These are phyloP conservation scores for Danio rerio DNA, from an alignment of 2,113 vertebrate genomes.

Conservation along the genomic window DNA sequence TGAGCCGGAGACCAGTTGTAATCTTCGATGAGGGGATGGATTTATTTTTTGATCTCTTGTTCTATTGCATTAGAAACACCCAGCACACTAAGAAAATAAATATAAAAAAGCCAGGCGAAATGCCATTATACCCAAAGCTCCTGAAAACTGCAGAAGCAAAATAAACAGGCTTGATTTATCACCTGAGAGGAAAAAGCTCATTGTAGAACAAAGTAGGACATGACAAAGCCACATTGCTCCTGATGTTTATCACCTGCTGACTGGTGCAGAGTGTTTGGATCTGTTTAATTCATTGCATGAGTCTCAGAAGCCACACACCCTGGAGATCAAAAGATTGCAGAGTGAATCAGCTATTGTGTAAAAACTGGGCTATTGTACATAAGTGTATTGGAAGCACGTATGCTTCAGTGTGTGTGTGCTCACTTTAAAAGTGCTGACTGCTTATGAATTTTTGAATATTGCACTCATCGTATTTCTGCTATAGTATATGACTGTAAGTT, in stretches of 20 bases:
- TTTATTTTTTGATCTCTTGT: neutral
- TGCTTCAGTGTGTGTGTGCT: neutral
- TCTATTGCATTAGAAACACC: neutral
- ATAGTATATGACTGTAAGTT: neutral
- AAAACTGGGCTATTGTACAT: constrained; percentile 35
- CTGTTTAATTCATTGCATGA: constrained; percentile 44
- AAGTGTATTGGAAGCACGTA: neutral
- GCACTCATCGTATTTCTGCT: neutral
- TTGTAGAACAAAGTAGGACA: constrained; percentile 40
- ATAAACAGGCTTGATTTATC: constrained; percentile 51
- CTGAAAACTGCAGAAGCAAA: constrained; percentile 14
- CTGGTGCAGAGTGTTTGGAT: constrained; percentile 12
- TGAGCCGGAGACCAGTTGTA: constrained; percentile 7
- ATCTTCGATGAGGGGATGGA: constrained; percentile 8
- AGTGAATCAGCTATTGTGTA: constrained; percentile 43
- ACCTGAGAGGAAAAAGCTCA: constrained; percentile 17
- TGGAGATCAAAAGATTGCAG: constrained; percentile 45
- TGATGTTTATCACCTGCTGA: constrained; percentile 26
- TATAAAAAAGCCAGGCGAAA: constrained; percentile 25
- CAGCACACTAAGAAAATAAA: neutral
- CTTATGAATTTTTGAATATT: neutral
- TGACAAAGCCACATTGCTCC: constrained; percentile 8
- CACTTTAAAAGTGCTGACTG: constrained; percentile 2
- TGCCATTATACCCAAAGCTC: neutral
- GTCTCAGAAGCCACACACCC: constrained; percentile 45